Percentiles rank a stretch among this genome's conserved stretches.
phyloP scores from a whole-genome alignment of 2,888 invertebrate species.

The Parelbella ahira region DNA sequence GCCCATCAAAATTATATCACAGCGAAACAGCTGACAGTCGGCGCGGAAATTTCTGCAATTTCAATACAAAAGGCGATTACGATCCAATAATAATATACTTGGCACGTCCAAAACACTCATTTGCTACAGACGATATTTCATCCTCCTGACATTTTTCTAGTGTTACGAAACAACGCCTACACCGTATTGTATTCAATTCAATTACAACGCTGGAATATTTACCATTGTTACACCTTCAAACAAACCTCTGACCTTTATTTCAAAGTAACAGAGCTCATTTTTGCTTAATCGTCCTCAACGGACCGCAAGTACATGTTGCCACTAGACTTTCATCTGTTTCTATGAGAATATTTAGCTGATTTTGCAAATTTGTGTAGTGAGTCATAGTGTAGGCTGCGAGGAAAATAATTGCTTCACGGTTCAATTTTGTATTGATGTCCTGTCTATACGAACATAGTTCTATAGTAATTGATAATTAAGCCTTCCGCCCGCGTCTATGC shows the following conservation, averaged over 20 bases:
- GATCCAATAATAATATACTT: constrained; percentile 27
- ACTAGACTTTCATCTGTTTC: constrained; percentile 20
- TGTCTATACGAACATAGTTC: no score
- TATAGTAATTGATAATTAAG: no score
- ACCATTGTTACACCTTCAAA: constrained; percentile 1
- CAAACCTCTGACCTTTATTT: constrained; percentile 5
- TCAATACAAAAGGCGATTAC: constrained; percentile 25
- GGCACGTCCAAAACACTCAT: constrained; percentile 21
- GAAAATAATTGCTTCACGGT: constrained; percentile 51
- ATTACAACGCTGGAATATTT: constrained; percentile 31
- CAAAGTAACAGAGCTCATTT: constrained; percentile 5
- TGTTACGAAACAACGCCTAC: constrained; percentile 58
- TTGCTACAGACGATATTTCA: constrained; percentile 32
- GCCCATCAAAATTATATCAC: no score
- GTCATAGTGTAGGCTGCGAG: constrained; percentile 47
- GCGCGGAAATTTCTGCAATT: constrained; percentile 4
- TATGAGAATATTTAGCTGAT: constrained; percentile 27
- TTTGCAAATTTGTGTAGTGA: constrained; percentile 49
- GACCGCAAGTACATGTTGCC: not conserved
- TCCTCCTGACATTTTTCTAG: constrained; percentile 53
- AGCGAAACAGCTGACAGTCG: no score
- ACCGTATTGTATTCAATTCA: constrained; percentile 50
- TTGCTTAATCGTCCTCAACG: not conserved
- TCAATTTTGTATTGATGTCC: constrained; percentile 41
- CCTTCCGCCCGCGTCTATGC: no score